phyloP scores from a whole-genome alignment of 2,113 vertebrate genomes.

The Dasyurus viverrinus region DNA sequence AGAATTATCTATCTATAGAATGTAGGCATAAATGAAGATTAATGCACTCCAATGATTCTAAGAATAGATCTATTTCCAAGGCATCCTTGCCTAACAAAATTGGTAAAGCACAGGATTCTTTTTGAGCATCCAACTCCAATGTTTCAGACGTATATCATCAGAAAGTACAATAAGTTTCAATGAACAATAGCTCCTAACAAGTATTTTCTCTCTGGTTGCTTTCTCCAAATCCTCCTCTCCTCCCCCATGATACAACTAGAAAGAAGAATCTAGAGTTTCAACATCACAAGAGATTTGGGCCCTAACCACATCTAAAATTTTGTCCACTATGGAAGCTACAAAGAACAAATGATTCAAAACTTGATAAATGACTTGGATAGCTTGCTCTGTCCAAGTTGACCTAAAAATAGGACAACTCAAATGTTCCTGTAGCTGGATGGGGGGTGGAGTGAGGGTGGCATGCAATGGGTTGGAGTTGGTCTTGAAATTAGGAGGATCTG shows the following conservation, averaged over 20 bases:
- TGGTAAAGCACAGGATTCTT: neutral
- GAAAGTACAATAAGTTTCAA: neutral
- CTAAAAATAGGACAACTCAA: neutral
- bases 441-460: no score
- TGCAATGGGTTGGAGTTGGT: no score
- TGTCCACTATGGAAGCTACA: slow-evolving; percentile 13
- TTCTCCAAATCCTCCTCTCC: neutral
- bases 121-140: neutral
- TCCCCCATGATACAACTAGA: neutral
- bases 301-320: slow-evolving; percentile 18
- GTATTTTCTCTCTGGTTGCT: neutral
- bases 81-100: slow-evolving; percentile 13
- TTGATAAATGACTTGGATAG: neutral
- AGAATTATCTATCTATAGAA: neutral
- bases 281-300: neutral
- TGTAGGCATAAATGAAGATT: neutral
- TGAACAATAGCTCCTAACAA: neutral
- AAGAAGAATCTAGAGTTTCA: slow-evolving; percentile 33
- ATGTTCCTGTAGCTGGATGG: no score
- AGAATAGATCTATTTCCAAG: neutral
- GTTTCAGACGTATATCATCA: neutral
- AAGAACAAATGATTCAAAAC: neutral
- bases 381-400: neutral
- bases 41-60: neutral
- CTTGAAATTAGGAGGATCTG: neutral